Evolutionary conservation across 2,797 vertebrate species (phyloP).

Genomic region (Sebastes itinus): DNA sequence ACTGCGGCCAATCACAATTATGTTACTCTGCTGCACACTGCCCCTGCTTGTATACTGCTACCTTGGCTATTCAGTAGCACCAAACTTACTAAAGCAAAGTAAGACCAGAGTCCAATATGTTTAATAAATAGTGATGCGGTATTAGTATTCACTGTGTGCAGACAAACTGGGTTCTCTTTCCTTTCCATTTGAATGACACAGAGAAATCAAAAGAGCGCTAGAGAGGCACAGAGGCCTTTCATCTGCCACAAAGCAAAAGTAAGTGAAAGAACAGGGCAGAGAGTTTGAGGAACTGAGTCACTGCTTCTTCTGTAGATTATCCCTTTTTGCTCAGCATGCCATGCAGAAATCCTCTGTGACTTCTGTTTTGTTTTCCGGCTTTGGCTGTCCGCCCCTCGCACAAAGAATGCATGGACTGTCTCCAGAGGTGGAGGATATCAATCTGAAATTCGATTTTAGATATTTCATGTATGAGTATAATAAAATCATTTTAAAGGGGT

Average conservation of each 20-base stretch:
- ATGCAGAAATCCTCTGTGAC: constrained; percentile 16
- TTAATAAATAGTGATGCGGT: constrained; percentile 49
- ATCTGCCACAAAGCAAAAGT: constrained; percentile 60
- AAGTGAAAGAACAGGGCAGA: constrained; percentile 51
- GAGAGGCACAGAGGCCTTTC: constrained; percentile 56
- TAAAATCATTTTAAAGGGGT: not conserved
- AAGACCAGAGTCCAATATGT: constrained; percentile 26
- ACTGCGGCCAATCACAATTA: too few species aligned
- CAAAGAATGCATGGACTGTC: not conserved
- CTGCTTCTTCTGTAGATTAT: constrained; percentile 36
- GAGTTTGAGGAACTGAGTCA: constrained; percentile 30
- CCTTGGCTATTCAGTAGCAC: not conserved
- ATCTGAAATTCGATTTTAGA: not conserved
- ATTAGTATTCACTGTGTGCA: constrained; percentile 66
- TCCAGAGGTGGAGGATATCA: not conserved
- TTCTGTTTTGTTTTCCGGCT: constrained; percentile 24
- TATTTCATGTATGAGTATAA: not conserved
- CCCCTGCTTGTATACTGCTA: not conserved
- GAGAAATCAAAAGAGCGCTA: constrained; percentile 61
- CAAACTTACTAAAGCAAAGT: constrained; percentile 1
- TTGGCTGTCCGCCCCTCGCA: not conserved
- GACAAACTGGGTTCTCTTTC: constrained; percentile 41
- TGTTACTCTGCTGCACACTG: not conserved
- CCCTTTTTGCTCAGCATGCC: constrained; percentile 28
- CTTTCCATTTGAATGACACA: constrained; percentile 58